A percentile compares a stretch with the other conserved stretches of the same genome.
phyloP scores from a whole-genome alignment of 1,140 invertebrate genomes.

The Drosophila suzukii region DNA sequence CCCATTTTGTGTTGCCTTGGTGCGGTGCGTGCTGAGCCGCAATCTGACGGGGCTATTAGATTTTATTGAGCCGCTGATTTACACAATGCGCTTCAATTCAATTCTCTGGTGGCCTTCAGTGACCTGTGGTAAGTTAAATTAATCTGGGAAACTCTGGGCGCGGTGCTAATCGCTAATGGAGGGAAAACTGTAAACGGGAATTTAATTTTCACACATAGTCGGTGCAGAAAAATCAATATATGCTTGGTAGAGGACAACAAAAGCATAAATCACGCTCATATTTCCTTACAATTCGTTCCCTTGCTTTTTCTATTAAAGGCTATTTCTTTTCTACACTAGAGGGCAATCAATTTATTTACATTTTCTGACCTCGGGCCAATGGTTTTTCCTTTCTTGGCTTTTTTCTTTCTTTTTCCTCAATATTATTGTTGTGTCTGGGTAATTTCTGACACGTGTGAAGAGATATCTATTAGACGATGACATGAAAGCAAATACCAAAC shows the following conservation, averaged over 20 bases:
- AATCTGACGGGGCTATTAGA: conserved; percentile 77
- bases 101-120: conserved; percentile 39
- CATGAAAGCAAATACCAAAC: conserved; percentile 28
- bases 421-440: conserved; percentile 30
- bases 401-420: conserved; percentile 6
- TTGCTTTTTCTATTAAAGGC: conserved; percentile 46
- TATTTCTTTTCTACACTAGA: conserved; percentile 1
- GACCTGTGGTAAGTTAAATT: not conserved
- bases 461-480: conserved; percentile 56
- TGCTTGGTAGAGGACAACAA: conserved; percentile 44
- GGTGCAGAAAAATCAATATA: conserved; percentile 59
- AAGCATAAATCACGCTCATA: conserved; percentile 69
- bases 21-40: conserved; percentile 68
- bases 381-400: conserved; percentile 7
- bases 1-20: conserved; percentile 30
- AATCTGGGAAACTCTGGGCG: not conserved
- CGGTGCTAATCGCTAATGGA: conserved; percentile 50
- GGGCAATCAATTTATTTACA: conserved; percentile 58
- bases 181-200: conserved; percentile 60
- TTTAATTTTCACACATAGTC: conserved; percentile 79
- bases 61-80: conserved; percentile 82
- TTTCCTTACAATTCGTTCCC: conserved; percentile 51
- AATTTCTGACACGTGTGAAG: conserved; percentile 68
- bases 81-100: conserved; percentile 77
- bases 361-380: conserved; percentile 62